Evolutionary conservation across 30 jellyfish, hydroid and myxozoan genomes (phyloP), one percentile per base, ranked within the genome.

Genomic region (Cassiopea xamachana): DNA sequence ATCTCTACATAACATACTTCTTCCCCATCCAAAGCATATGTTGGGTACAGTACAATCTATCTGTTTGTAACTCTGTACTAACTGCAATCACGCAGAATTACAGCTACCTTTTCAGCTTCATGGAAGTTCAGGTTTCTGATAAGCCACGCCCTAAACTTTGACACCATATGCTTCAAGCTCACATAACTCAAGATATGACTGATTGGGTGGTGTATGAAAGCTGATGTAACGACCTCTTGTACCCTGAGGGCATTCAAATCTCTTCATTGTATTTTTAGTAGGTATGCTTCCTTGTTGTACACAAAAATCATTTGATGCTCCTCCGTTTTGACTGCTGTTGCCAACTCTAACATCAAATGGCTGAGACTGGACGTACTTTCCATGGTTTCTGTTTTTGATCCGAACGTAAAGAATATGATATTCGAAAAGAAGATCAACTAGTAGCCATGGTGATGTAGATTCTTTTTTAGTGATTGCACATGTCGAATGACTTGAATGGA

Each of bases 311-410:
- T n/a, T n/a, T n/a, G 60, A 48, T 39, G 46, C 48, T 4, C 81
- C 81, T 4, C 50, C 71, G 47, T 81, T 61, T 72, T 43, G 13
- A 45, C 48, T 18, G 45, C 90, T 81, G 71, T 27, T 51, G 19
- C 90, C 90, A 62, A 81, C 70, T 10, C 44, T 59, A 1, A 81
- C 90, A 64, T 81, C 90, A 64, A 81, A 81, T 9, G 90, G 90
- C 46, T 81, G 72, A 46, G 69, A n/a, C 9, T 82, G 80, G 27
- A 62, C 74, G 10, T 3, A 19, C 14, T 9, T 17, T 1, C 10
- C n/a, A 46, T 17, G 19, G 45, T 5, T 17, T 49, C 90, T 81
- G 75, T 17, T 81, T 64, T 60, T 48, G 44, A 81, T 14, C 47
- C 49, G 80, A 1, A 81, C 90, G 15, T 71, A 67, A 7, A 0